Evolutionary conservation across 1,140 invertebrate genomes (phyloP), one percentile per base, ranked within the genome.

Genomic region (Drosophila tristis): DNA sequence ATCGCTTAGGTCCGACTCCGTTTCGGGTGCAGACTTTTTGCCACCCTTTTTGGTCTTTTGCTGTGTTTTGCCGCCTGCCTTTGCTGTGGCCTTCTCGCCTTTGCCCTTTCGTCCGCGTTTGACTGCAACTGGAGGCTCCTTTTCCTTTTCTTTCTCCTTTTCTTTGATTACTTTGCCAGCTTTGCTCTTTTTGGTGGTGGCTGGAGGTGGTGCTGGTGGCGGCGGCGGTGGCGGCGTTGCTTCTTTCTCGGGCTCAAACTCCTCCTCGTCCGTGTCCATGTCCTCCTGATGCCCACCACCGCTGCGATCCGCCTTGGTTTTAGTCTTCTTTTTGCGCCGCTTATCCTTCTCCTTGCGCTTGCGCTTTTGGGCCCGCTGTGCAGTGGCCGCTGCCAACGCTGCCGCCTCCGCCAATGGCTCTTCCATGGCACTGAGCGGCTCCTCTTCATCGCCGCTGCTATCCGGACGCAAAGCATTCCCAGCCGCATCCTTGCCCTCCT

Each of bases 331-430:
- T 82, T 80, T 93, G 67, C 81, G 90, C 55, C 74, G 70, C 87
- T 91, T 92, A 43, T 92, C 91, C 67, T 91, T 92, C 60, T 92
- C 91, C 47, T 90, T 89, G 31, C 80, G 79, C 54, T 92, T 92
- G 25, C 90, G 80, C 43, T 91, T 91, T 48, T 78, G 92, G 76
- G 71, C 62, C 71, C 79, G 70, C 64, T 92, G 70, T 39, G 35
- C 35, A 80, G 70, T 67, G 16, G 87, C 82, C 90, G 50, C 31
- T 1, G 53, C 9, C 11, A 11, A 0, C 3, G 35, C 35, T 39
- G 35, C 11, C 0, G 11, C 11, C 35, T 39, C 35, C 35, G 35
- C 11, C 35, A 39, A 13, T 39, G 35, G 55, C 50, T 91, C 92
- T 65, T 93, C 92, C 0, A 80, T 89, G 49, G 56, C 92, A 82